These are phyloP conservation scores for Tridacna gigas DNA, from an alignment of 2,888 invertebrate species.

Conservation along the genomic window DNA sequence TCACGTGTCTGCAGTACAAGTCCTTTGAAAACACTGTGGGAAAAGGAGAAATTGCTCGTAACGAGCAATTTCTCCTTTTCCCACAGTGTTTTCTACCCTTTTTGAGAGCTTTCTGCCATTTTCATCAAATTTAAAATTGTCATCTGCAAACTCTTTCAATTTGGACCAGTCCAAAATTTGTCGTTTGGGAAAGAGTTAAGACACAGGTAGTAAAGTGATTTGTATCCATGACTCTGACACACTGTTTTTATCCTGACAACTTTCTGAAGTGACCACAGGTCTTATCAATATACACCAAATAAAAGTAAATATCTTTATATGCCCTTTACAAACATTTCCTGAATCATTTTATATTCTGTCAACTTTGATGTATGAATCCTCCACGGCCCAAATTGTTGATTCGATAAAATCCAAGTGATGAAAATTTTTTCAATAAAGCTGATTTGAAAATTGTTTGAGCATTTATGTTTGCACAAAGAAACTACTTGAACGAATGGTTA, in stretches of 20 bases:
- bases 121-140: too few species aligned
- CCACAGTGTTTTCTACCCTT: background rate
- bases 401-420: slow-evolving; percentile 21
- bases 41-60: background rate
- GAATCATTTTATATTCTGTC: slow-evolving; percentile 26
- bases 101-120: too few species aligned
- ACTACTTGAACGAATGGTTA: slow-evolving; percentile 8
- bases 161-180: too few species aligned
- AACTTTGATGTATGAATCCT: slow-evolving; percentile 21
- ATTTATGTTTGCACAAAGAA: slow-evolving; percentile 9
- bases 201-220: slow-evolving; percentile 15
- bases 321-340: slow-evolving; percentile 22
- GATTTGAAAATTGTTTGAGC: slow-evolving; percentile 24
- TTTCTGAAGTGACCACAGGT: slow-evolving; percentile 15
- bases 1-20: too few species aligned
- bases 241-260: slow-evolving; percentile 10
- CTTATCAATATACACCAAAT: slow-evolving; percentile 50
- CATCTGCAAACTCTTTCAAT: too few species aligned
- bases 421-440: slow-evolving; percentile 17
- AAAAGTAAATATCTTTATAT: slow-evolving; percentile 43
- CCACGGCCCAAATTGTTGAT: slow-evolving; percentile 12
- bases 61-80: background rate
- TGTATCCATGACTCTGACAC: slow-evolving; percentile 14
- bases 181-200: background rate
- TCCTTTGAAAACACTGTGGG: background rate